phyloP scores from a whole-genome alignment of 92 coral and sea anemone species.

The Parazoanthus atlanticus region DNA sequence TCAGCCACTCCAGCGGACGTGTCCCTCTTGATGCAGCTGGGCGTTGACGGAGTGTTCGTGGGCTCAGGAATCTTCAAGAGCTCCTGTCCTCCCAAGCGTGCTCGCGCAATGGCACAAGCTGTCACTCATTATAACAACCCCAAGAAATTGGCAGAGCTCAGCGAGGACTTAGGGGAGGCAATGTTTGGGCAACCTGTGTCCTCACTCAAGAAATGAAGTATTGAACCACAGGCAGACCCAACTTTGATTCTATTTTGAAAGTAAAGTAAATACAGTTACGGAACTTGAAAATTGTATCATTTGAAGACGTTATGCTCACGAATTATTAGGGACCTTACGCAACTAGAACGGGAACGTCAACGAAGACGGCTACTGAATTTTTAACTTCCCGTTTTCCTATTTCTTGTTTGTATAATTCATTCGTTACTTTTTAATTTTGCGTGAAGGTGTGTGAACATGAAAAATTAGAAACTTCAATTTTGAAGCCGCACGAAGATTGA shows the following conservation, averaged over 20 bases:
- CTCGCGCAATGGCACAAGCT: constrained; percentile 98
- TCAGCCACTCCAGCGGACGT: constrained; percentile 98
- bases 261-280: background rate
- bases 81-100: constrained; percentile 87
- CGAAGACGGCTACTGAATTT: too few relatives aligned
- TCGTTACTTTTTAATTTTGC: too few relatives aligned
- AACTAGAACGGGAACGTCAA: too few relatives aligned
- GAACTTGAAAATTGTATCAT: background rate
- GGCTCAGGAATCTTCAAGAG: constrained; percentile 99
- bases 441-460: too few relatives aligned
- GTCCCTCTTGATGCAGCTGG: constrained; percentile 94
- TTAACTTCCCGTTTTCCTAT: too few relatives aligned
- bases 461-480: too few relatives aligned
- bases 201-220: constrained; percentile 17
- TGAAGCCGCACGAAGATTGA: too few relatives aligned
- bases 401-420: too few relatives aligned
- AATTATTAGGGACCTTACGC: too few relatives aligned
- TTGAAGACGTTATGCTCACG: background rate
- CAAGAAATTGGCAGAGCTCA: constrained; percentile 91
- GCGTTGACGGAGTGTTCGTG: constrained; percentile 98
- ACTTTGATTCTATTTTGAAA: background rate
- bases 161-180: constrained; percentile 96
- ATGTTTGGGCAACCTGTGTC: constrained; percentile 97
- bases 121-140: constrained; percentile 96
- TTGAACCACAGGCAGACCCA: background rate